Evolutionary conservation across 2,888 invertebrate species (phyloP), one percentile per base, ranked within the genome.

Genomic region (Andrena marginata): DNA sequence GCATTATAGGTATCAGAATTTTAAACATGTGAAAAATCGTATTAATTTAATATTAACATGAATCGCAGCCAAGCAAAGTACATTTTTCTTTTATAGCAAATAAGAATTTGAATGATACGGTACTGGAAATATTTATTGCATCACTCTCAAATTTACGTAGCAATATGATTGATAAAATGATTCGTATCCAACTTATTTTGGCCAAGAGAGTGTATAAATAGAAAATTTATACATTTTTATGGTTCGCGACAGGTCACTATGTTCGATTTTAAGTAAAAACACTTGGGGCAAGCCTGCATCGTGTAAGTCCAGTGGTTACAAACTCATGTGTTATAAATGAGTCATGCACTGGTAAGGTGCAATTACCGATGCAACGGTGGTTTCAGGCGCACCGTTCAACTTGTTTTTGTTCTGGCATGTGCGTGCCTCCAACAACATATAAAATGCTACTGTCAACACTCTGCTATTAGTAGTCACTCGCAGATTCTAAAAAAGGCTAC

Each of bases 361-460:
- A 86, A 86, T 86, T 86, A 86, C 85, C 73, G 74, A 79, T 77
- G 75, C 84, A 85, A 86, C 86, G 82, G 82, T 86, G 80, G 75
- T 85, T 86, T 60, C 67, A 69, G 49, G 63, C 56, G 73, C 77
- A 73, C 56, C 75, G 76, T 80, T 56, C 35, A 64, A 70, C 42
- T 26, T 68, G 54, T 63, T 80, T 71, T 77, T 75, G 78, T 56
- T 62, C 69, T 49, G 54, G n/a, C 29, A 26, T 26, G 16, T 31
- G 10, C 56, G 16, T 6, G 16, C n/a, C 62, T 62, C 42, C 29
- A 29, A 23, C 48, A 23, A 2, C 26, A 5, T 56, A 16, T 48
- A 56, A 51, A 77, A 31, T 31, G 20, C 13, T 20, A 8, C 65
- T 77, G 77, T 76, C 77, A 67, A 60, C 77, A 49, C 31, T 59